phyloP scores from a whole-genome alignment of 1,140 invertebrate species.

The Sminthurinus signatus region DNA sequence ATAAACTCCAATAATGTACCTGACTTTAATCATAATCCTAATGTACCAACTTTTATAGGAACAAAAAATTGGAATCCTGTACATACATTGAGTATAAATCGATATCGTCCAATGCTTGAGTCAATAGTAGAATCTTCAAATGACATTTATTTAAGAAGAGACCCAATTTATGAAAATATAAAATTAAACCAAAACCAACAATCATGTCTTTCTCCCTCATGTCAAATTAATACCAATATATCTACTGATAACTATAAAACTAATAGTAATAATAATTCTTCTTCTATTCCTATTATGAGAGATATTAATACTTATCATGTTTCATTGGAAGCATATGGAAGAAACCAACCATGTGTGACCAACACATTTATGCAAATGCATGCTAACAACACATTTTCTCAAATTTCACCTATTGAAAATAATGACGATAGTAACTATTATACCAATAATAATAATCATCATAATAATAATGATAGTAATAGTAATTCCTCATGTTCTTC shows the following conservation, averaged over 20 bases:
- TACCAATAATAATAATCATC: not conserved
- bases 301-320: not conserved
- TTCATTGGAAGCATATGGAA: not conserved
- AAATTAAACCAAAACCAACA: slow-evolving; percentile 1
- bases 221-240: too few relatives aligned
- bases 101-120: slow-evolving; percentile 30
- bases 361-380: slow-evolving; percentile 31
- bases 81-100: not conserved
- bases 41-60: not conserved
- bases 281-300: not conserved
- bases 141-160: slow-evolving; percentile 1
- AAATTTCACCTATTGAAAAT: not conserved
- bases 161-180: slow-evolving; percentile 27
- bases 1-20: not conserved
- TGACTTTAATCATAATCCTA: not conserved
- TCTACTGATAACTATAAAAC: not conserved
- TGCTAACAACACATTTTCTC: too few relatives aligned
- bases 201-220: too few relatives aligned
- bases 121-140: slow-evolving; percentile 24
- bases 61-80: slow-evolving; percentile 17
- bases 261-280: not conserved
- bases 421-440: not conserved
- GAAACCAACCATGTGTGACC: slow-evolving; percentile 6
- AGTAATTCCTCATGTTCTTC: slow-evolving; percentile 11
- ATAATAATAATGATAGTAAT: not conserved